A percentile compares a stretch with the other conserved stretches of the same genome.
Conservation (phyloP, 2,797 vertebrate species). For the Lindbergichthys nudifrons region DNA sequence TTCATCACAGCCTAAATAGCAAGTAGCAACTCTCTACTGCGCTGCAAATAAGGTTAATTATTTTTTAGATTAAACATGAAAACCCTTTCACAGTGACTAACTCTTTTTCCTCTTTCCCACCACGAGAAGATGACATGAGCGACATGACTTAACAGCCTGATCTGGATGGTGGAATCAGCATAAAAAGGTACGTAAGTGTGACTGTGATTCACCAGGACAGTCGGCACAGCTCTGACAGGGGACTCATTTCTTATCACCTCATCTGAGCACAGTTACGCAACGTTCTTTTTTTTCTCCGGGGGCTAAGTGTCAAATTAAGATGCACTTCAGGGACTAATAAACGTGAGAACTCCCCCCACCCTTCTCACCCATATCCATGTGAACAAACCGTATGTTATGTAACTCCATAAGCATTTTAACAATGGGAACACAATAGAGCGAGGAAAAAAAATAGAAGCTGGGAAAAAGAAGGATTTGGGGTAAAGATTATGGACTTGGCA, state of each 20-base stretch:
- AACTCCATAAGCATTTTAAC: conserved; percentile 41
- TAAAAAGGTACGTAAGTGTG: conserved; percentile 5
- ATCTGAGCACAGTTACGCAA: conserved; percentile 49
- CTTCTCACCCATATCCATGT: conserved; percentile 24
- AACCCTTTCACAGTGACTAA: not conserved
- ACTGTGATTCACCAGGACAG: conserved; percentile 22
- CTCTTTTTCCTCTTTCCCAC: not conserved
- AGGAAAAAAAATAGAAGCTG: conserved; percentile 42
- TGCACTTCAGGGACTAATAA: conserved; percentile 20
- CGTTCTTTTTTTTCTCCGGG: conserved; percentile 8
- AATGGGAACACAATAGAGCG: conserved; percentile 48
- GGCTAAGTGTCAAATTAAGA: conserved; percentile 43
- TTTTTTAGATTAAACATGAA: conserved; percentile 62
- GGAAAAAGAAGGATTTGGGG: conserved; percentile 56
- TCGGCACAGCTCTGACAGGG: conserved; percentile 22
- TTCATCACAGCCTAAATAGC: conserved; percentile 7
- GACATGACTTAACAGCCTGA: conserved; percentile 31
- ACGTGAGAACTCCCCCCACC: conserved; percentile 30
- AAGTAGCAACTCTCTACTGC: conserved; percentile 9
- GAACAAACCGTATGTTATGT: conserved; percentile 37
- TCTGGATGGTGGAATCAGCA: conserved; percentile 21
- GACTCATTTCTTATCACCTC: conserved; percentile 26
- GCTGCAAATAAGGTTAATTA: conserved; percentile 52
- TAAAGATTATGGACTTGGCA: conserved; percentile 77
- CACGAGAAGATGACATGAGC: conserved; percentile 15